Evolutionary conservation across 1,140 invertebrate species (phyloP).

Genomic region (Brachionus rubens): DNA sequence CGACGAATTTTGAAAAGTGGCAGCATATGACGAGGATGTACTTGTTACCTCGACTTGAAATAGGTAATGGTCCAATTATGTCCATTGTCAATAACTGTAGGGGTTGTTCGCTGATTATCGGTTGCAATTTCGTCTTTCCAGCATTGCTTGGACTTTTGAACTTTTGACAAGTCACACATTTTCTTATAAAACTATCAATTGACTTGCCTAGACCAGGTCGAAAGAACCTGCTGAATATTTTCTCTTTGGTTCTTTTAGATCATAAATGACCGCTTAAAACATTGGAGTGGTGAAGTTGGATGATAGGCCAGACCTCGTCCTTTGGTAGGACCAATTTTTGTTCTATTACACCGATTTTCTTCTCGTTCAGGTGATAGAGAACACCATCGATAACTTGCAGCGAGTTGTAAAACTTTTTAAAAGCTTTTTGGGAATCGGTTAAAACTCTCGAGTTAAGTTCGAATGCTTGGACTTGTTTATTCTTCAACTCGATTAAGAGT

Average conservation of each 20-base stretch:
- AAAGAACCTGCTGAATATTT: neutral
- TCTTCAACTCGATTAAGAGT: neutral
- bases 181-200: too few relatives aligned
- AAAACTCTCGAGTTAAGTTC: neutral
- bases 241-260: neutral
- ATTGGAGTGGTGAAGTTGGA: neutral
- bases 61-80: slow-evolving; percentile 48
- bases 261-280: neutral
- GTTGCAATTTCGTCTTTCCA: neutral
- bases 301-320: too few relatives aligned
- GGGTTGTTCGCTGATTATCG: neutral
- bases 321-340: too few relatives aligned
- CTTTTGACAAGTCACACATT: slow-evolving; percentile 35
- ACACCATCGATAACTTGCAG: neutral
- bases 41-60: slow-evolving; percentile 49
- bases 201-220: neutral
- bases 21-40: slow-evolving; percentile 56
- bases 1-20: slow-evolving; percentile 58
- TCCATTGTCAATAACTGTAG: slow-evolving; percentile 46
- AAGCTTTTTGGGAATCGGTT: neutral
- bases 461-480: neutral
- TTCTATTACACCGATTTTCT: too few relatives aligned
- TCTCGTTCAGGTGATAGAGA: neutral
- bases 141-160: neutral
- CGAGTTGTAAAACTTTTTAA: neutral